Conservation (phyloP, 2,113 vertebrate genomes). For the Xiphophorus couchianus region DNA sequence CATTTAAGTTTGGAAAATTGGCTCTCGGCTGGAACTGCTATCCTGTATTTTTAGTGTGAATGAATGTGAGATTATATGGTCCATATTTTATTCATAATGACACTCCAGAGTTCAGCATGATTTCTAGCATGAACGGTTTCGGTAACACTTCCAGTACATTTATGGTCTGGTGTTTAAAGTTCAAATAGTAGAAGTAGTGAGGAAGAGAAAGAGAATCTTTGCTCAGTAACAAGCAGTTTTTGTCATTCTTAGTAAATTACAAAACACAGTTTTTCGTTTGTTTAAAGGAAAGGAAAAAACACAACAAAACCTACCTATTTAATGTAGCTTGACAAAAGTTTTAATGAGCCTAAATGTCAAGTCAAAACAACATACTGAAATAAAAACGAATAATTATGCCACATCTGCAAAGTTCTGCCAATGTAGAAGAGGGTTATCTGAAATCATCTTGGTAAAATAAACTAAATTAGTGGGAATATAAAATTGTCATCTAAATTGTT, state of each 20-base stretch:
- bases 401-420: slow-evolving; percentile 13
- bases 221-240: not conserved
- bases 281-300: not conserved
- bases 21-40: slow-evolving; percentile 4
- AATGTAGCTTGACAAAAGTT: slow-evolving; percentile 13
- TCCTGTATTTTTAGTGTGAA: slow-evolving; percentile 1
- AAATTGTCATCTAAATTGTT: not conserved
- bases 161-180: not conserved
- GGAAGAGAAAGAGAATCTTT: not conserved
- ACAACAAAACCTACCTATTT: not conserved
- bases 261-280: not conserved
- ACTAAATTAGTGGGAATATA: not conserved
- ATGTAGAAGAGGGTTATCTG: not conserved
- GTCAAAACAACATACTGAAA: slow-evolving; percentile 22
- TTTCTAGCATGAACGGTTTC: not conserved
- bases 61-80: not conserved
- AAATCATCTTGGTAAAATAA: slow-evolving; percentile 4
- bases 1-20: slow-evolving; percentile 31
- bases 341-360: slow-evolving; percentile 12
- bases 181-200: not conserved
- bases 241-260: not conserved
- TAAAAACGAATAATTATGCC: slow-evolving; percentile 17
- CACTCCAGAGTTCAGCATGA: not conserved
- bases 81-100: not conserved
- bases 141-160: not conserved